Evolutionary conservation across 2,113 vertebrate species (phyloP), one percentile per base, ranked within the genome.

Genomic region (Pedionomus torquatus): DNA sequence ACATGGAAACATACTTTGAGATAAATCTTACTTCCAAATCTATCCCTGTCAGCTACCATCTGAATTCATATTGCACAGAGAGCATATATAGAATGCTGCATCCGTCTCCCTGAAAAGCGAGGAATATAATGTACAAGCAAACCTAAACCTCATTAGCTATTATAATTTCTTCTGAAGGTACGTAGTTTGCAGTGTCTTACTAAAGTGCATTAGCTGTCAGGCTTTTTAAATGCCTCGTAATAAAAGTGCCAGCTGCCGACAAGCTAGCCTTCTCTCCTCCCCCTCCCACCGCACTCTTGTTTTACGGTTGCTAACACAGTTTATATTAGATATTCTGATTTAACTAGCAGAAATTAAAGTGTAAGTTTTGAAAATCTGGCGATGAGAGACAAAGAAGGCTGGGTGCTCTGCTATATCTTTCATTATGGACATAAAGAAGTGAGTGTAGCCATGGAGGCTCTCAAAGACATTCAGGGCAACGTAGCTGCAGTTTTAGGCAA

Each of bases 1-100:
- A 95, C 95, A 94, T 66, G 85, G 80, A 90, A 94, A 94, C 58
- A 60, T 20, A 68, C 80, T 68, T 90, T 43, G 69, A 92, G 90
- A 91, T 39, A 94, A 96, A 95, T 89, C 93, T 95, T 86, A 44
- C 57, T 89, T 91, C 92, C 92, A 92, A 95, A 89, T 82, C 72
- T 79, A 58, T 63, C 46, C 48, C 78, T 93, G 81, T 88, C 93
- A 96, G 74, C 57, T 79, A 60, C 83, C 69, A 58, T 85, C 78
- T 93, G 89, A 95, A 80, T 94, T 95, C 89, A 61, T 94, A 71
- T 74, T 72, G 83, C 70, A 61, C 8, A 8, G 41, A 72, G 43
- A 78, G 30, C 13, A 21, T 35, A 10, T 25, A 26, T 12, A 65
- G 87, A 89, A 91, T 28, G 31, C 63, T 66, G 64, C 92, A 74